phyloP scores from a whole-genome alignment of 2,888 invertebrate genomes.

The Andrena fulva region DNA sequence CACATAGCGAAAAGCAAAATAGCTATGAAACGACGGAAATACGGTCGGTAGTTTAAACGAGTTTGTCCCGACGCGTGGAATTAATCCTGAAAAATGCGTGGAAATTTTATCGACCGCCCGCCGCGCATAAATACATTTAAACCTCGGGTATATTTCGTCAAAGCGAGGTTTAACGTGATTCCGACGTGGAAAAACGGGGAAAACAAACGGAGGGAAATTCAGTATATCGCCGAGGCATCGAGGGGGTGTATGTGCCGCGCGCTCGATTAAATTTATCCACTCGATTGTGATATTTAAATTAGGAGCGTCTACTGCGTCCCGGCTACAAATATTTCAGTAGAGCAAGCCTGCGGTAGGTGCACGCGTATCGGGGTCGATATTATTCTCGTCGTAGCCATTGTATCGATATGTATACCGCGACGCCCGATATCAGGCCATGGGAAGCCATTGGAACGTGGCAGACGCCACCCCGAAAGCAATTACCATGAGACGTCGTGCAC shows the following conservation, averaged over 20 bases:
- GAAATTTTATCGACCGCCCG: constrained; percentile 8
- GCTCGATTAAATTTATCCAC: not conserved
- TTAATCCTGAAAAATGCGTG: constrained; percentile 3
- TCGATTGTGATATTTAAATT: not conserved
- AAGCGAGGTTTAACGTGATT: constrained; percentile 5
- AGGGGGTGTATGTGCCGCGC: not conserved
- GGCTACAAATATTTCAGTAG: constrained; percentile 6
- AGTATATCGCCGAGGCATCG: not conserved
- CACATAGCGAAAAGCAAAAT: not conserved
- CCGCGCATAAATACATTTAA: constrained; percentile 11
- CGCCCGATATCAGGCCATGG: constrained; percentile 45
- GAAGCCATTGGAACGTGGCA: constrained; percentile 61
- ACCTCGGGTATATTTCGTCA: constrained; percentile 5
- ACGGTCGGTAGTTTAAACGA: not conserved
- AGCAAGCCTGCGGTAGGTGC: constrained; percentile 5
- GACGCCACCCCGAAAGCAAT: constrained; percentile 67
- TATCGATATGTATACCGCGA: constrained; percentile 45
- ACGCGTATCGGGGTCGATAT: constrained; percentile 44
- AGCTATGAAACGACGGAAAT: not conserved
- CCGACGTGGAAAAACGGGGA: not conserved
- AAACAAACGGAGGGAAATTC: not conserved
- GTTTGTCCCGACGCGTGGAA: not conserved
- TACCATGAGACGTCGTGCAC: constrained; percentile 66
- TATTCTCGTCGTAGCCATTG: constrained; percentile 54
- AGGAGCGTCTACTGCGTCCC: not conserved